Conservation (phyloP, 2,113 vertebrate genomes). For the Hipposideros armiger region DNA sequence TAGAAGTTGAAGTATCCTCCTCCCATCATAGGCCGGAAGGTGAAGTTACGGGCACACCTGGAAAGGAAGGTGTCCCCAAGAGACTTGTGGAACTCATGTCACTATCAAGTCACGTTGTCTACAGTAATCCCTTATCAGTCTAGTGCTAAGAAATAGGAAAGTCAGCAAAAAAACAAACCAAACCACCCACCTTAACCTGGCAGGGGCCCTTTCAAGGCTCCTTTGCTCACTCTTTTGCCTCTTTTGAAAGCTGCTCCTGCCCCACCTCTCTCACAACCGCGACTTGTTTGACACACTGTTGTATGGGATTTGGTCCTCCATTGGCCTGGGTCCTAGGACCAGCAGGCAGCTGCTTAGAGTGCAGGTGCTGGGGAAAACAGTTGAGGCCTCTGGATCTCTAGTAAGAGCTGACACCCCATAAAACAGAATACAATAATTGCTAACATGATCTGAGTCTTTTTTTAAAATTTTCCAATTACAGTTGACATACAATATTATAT, state of each 20-base stretch:
- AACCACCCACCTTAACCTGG: background rate
- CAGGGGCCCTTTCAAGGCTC: background rate
- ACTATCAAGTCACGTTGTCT: background rate
- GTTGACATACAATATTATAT: background rate
- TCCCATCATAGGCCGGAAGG: background rate
- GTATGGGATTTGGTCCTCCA: background rate
- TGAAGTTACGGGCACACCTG: too few species aligned
- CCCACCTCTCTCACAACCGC: too few species aligned
- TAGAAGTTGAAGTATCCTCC: background rate
- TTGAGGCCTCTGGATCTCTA: background rate
- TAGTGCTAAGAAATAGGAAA: background rate
- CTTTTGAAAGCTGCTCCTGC: background rate
- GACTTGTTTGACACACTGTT: background rate
- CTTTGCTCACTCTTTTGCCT: background rate
- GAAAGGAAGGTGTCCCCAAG: background rate
- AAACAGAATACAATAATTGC: background rate
- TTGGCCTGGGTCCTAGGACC: background rate
- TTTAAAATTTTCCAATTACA: background rate
- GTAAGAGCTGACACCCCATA: background rate
- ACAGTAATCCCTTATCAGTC: background rate
- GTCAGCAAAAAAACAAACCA: background rate
- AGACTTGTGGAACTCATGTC: background rate
- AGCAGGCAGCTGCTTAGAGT: background rate
- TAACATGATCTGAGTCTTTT: background rate
- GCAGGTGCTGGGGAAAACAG: background rate